phyloP scores from a whole-genome alignment of 2,797 vertebrate species.

The Florisuga fusca region DNA sequence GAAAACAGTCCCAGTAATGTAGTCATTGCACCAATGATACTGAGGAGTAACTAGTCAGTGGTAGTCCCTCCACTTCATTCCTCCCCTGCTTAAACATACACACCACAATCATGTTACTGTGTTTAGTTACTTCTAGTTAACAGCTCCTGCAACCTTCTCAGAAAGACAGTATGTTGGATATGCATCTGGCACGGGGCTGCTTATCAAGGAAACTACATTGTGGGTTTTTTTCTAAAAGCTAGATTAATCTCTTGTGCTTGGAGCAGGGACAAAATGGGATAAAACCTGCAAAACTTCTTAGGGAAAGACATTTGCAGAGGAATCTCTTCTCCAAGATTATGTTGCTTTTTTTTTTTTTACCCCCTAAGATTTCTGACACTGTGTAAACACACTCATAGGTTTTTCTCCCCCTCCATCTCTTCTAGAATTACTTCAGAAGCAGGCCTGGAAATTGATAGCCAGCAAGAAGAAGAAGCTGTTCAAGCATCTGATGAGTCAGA shows the following conservation, averaged over 20 bases:
- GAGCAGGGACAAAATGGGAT: not conserved
- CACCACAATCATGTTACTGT: not conserved
- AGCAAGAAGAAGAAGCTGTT: conserved; percentile 89
- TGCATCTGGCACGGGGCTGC: not conserved
- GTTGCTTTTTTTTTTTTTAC: not conserved
- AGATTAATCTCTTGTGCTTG: not conserved
- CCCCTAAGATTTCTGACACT: not conserved
- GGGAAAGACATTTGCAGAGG: not conserved
- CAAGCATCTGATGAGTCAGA: conserved; percentile 89
- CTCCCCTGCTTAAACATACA: not conserved
- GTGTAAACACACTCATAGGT: fast-evolving
- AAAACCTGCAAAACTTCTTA: not conserved
- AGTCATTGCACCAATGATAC: not conserved
- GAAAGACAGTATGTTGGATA: not conserved
- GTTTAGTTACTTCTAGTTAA: not conserved
- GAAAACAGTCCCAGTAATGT: not conserved
- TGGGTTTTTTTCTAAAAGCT: not conserved
- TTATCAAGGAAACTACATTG: not conserved
- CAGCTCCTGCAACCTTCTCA: not conserved
- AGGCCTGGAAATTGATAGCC: conserved; percentile 88
- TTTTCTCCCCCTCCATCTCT: not conserved
- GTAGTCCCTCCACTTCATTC: not conserved
- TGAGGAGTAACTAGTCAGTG: fast-evolving
- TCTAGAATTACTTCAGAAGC: conserved; percentile 84
- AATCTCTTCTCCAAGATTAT: not conserved